phyloP scores from a whole-genome alignment of 2,113 vertebrate genomes.

The Axis porcinus region DNA sequence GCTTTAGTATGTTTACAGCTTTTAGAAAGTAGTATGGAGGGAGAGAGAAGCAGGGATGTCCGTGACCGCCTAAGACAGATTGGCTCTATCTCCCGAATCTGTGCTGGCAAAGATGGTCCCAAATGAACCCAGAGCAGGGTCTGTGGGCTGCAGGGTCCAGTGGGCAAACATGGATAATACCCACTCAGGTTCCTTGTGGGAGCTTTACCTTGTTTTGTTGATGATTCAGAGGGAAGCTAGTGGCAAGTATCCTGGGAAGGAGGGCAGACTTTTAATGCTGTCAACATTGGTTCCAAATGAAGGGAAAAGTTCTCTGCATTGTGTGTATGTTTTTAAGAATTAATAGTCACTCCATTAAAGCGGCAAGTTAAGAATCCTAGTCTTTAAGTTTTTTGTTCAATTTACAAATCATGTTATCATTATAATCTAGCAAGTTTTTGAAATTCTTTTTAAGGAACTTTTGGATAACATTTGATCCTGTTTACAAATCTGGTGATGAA shows the following conservation, averaged over 20 bases:
- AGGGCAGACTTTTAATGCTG: background rate
- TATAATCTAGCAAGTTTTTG: background rate
- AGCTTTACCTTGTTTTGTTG: background rate
- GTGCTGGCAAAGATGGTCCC: background rate
- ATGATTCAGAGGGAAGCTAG: background rate
- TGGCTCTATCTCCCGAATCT: background rate
- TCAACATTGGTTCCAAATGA: background rate
- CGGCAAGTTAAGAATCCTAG: background rate
- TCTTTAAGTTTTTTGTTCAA: background rate
- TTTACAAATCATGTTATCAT: background rate
- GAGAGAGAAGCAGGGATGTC: background rate
- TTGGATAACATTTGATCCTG: background rate
- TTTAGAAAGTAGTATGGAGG: background rate
- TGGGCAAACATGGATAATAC: background rate
- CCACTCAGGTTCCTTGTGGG: no score
- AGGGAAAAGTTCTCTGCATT: background rate
- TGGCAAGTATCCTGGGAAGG: background rate
- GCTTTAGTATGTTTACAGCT: background rate
- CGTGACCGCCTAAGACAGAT: background rate
- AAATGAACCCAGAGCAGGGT: fast-evolving
- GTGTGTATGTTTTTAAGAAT: background rate
- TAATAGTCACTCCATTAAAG: background rate
- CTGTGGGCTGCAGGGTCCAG: fast-evolving
- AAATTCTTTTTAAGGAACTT: background rate
- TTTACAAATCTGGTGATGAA: background rate